Conservation (phyloP, 2,888 invertebrate genomes). For the Opisthograptis luteolata region DNA sequence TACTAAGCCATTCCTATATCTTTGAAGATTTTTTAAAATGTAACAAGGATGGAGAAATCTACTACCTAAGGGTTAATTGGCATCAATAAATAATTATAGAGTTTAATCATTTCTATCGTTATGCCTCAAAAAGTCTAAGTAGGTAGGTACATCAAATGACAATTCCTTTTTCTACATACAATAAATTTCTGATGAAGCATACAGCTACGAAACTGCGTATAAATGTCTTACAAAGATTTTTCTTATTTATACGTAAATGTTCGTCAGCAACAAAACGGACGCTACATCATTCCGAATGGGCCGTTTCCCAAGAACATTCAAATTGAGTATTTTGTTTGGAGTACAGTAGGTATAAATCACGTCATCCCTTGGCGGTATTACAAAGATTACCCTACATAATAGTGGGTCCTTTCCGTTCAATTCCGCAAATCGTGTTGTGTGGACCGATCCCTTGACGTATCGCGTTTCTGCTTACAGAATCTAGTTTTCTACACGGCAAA, state of each 20-base stretch:
- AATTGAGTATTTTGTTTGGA: constrained; percentile 40
- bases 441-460: constrained; percentile 55
- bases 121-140: no score
- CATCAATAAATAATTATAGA: no score
- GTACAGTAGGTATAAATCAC: constrained; percentile 38
- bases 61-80: no score
- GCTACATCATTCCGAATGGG: constrained; percentile 34
- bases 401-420: constrained; percentile 66
- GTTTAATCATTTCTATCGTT: no score
- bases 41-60: no score
- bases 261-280: constrained; percentile 27
- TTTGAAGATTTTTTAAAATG: no score
- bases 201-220: no score
- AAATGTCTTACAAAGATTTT: no score
- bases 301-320: constrained; percentile 37
- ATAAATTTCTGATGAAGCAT: no score
- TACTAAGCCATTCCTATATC: no score
- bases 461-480: constrained; percentile 51
- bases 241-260: not conserved
- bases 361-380: constrained; percentile 49
- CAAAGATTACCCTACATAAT: constrained; percentile 64
- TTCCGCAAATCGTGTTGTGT: constrained; percentile 63
- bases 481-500: constrained; percentile 59
- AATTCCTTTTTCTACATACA: no score
- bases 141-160: no score